Evolutionary conservation across 1,140 invertebrate species (phyloP), one percentile per base, ranked within the genome.

Genomic region (Drosophila lowei): DNA sequence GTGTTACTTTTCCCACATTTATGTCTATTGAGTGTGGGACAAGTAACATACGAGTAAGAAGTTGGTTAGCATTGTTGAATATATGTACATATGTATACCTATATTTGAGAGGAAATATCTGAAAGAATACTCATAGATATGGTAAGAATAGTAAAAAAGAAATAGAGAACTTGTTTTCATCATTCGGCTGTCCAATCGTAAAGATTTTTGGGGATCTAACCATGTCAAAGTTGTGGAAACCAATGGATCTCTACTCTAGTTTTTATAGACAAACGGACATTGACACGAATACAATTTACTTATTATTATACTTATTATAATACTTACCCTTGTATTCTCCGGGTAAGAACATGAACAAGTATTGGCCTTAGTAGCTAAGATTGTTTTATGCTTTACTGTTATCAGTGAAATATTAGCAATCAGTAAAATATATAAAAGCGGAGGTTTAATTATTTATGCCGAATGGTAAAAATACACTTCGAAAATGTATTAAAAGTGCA

Each of bases 1-100:
- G 68, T 70, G 52, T 65, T 68, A 70, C 68, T 70, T 70, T 70
- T 70, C 66, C 68, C 66, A 70, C 66, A 70, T 70, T 70, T 42
- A 38, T 25, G 13, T 48, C 28, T 42, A 49, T 47, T 49, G 56
- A 41, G 43, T 53, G 66, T 70, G 66, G 64, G 66, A 70, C 68
- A 47, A 57, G n/a, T 28, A 15, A 5, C 34, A 38, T 38, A 13
- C 11, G 28, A 8, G 18, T 18, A 18, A 18, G 18, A 18, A 18
- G 4, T 25, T 25, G 23, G 23, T 5, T 25, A 25, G 23, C 23
- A 25, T 25, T 25, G 23, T 18, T 18, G 18, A 18, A 1, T 18
- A 28, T 28, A 28, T 7, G 6, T 28, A 6, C 6, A 7, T 28
- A 28, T 28, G 6, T 7, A 8, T 25, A 25, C 6, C 2, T 25